Conservation (phyloP, 2,888 invertebrate species). For the Beris morrisii region DNA sequence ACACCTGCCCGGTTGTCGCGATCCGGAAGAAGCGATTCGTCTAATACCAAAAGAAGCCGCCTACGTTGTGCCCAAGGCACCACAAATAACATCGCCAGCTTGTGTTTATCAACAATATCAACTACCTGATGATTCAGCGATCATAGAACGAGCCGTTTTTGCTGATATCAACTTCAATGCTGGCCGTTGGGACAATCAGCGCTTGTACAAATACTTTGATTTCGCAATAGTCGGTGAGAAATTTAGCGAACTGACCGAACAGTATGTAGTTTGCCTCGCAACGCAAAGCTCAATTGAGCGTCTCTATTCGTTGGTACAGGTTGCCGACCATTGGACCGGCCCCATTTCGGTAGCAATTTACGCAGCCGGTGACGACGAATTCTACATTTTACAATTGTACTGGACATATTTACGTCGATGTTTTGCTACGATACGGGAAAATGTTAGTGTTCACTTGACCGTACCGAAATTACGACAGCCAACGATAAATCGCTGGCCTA, state of each 20-base stretch:
- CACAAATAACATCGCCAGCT: constrained; percentile 39
- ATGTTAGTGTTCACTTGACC: constrained; percentile 75
- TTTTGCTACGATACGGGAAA: constrained; percentile 69
- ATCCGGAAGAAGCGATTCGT: constrained; percentile 37
- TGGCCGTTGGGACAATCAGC: constrained; percentile 74
- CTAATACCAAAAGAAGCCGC: constrained; percentile 38
- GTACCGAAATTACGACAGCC: constrained; percentile 65
- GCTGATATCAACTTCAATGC: constrained; percentile 65
- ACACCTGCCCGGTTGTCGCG: constrained; percentile 57
- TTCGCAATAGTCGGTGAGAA: constrained; percentile 69
- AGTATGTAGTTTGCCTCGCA: constrained; percentile 71
- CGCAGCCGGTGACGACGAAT: constrained; percentile 76
- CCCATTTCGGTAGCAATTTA: constrained; percentile 83
- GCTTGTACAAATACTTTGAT: constrained; percentile 73
- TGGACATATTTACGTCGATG: constrained; percentile 76
- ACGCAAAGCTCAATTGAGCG: constrained; percentile 86
- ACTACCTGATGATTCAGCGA: neutral
- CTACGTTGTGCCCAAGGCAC: constrained; percentile 38
- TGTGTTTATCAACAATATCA: constrained; percentile 45
- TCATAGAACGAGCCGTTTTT: constrained; percentile 53
- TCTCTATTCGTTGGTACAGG: constrained; percentile 73
- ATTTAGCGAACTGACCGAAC: constrained; percentile 64
- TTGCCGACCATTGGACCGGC: constrained; percentile 81
- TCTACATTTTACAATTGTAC: constrained; percentile 71
- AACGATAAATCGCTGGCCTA: constrained; percentile 27